Percentiles rank a stretch among this genome's conserved stretches.
Conservation (phyloP, 2,797 vertebrate genomes). For the Hoplostethus atlanticus region DNA sequence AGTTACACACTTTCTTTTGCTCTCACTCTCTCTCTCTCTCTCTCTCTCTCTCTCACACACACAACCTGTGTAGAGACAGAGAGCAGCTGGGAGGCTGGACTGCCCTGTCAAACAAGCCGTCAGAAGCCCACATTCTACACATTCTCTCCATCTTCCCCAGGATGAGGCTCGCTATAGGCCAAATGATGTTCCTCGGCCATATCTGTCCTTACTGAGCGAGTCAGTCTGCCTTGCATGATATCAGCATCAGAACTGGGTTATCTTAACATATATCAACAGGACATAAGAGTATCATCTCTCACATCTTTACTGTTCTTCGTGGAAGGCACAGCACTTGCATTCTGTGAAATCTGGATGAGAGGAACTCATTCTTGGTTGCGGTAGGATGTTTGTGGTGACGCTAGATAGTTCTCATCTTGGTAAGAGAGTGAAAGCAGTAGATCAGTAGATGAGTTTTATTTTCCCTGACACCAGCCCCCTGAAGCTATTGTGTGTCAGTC, state of each 20-base stretch:
- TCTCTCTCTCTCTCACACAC: slow-evolving; percentile 2
- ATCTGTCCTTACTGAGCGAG: slow-evolving; percentile 5
- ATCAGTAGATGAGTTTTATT: not conserved
- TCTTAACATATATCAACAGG: slow-evolving; percentile 5
- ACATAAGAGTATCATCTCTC: slow-evolving; percentile 24
- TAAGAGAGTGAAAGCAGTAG: not conserved
- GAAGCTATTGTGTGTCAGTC: slow-evolving; percentile 25
- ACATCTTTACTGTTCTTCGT: slow-evolving; percentile 27
- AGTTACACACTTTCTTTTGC: slow-evolving; percentile 15
- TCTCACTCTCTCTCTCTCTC: slow-evolving; percentile 17
- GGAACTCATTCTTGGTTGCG: slow-evolving; percentile 34
- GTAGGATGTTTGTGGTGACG: slow-evolving; percentile 19
- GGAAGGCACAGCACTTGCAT: not conserved
- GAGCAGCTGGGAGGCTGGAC: slow-evolving; percentile 60
- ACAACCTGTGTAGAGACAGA: slow-evolving; percentile 45
- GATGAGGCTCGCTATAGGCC: slow-evolving; percentile 13
- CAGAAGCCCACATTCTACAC: slow-evolving; percentile 54
- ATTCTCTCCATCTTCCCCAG: slow-evolving; percentile 25
- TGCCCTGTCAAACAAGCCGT: slow-evolving; percentile 74
- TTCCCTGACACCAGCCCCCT: not conserved
- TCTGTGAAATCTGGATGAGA: slow-evolving; percentile 13
- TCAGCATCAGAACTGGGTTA: slow-evolving; percentile 20
- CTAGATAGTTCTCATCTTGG: slow-evolving; percentile 9
- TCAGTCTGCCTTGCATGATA: slow-evolving; percentile 11
- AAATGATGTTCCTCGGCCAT: slow-evolving; percentile 10